Conservation (phyloP, 2,888 invertebrate genomes). For the Amiota mariae region DNA sequence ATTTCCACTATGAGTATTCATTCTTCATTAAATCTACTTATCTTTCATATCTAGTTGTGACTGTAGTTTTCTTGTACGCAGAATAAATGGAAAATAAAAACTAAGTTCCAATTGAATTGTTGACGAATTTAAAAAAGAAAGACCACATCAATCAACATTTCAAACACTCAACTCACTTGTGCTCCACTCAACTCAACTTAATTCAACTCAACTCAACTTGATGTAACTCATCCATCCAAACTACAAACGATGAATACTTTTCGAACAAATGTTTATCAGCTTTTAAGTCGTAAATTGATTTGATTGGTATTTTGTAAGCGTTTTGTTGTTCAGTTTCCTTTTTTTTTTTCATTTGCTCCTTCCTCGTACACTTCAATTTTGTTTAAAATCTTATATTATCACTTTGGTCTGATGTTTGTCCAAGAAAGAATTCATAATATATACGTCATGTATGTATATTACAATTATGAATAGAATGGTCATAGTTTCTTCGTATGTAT, state of each 20-base stretch:
- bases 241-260: slow-evolving; percentile 51
- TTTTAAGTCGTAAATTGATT: slow-evolving; percentile 58
- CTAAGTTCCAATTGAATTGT: too few relatives aligned
- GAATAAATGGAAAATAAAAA: too few relatives aligned
- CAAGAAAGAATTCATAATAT: too few relatives aligned
- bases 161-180: not conserved
- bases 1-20: too few relatives aligned
- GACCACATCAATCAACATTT: slow-evolving; percentile 14
- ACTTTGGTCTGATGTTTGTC: slow-evolving; percentile 27
- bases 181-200: not conserved
- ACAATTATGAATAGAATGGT: too few relatives aligned
- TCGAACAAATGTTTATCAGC: slow-evolving; percentile 53
- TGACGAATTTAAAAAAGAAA: slow-evolving; percentile 5
- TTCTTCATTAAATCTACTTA: too few relatives aligned
- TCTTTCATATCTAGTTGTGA: too few relatives aligned
- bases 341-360: too few relatives aligned
- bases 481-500: too few relatives aligned
- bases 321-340: slow-evolving; percentile 2
- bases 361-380: too few relatives aligned
- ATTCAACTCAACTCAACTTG: not conserved
- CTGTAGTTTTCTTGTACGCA: too few relatives aligned
- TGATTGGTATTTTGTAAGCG: slow-evolving; percentile 49
- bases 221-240: not conserved
- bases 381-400: not conserved
- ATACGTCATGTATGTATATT: too few relatives aligned